A percentile compares a stretch with the other conserved stretches of the same genome.
Evolutionary conservation across 2,113 vertebrate species (phyloP).

Genomic region (Lipophrys pholis): DNA sequence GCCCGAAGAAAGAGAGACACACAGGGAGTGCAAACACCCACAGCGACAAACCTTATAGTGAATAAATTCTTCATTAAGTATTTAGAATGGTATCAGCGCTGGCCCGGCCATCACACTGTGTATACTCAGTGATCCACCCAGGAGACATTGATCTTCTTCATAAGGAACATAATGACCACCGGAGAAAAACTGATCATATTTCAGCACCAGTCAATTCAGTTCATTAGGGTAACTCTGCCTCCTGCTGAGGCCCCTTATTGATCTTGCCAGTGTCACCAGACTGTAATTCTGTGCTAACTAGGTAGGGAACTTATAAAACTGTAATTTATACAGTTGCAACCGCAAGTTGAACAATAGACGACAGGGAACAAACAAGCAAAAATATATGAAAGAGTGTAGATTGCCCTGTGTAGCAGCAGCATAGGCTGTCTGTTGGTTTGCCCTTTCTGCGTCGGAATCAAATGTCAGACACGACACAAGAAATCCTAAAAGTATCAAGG

Average conservation of each 20-base stretch:
- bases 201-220: slow-evolving; percentile 78
- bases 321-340: slow-evolving; percentile 56
- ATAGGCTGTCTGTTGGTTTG: slow-evolving; percentile 28
- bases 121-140: slow-evolving; percentile 72
- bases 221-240: slow-evolving; percentile 80
- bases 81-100: slow-evolving; percentile 76
- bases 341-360: slow-evolving; percentile 44
- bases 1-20: slow-evolving; percentile 17
- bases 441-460: slow-evolving; percentile 58
- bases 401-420: slow-evolving; percentile 10
- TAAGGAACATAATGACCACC: slow-evolving; percentile 81
- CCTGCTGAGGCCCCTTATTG: slow-evolving; percentile 75
- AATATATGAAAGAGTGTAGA: slow-evolving; percentile 30
- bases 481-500: slow-evolving; percentile 72
- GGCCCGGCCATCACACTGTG: slow-evolving; percentile 67
- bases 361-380: slow-evolving; percentile 45
- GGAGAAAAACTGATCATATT: slow-evolving; percentile 83
- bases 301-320: slow-evolving; percentile 62
- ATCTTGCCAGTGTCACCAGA: slow-evolving; percentile 73
- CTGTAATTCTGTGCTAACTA: slow-evolving; percentile 70
- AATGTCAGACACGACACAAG: slow-evolving; percentile 72
- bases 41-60: slow-evolving; percentile 60
- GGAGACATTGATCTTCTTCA: slow-evolving; percentile 83
- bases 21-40: slow-evolving; percentile 8
- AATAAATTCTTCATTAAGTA: slow-evolving; percentile 80